phyloP scores from a whole-genome alignment of 2,888 invertebrate genomes.

The Ophioninae sp. region DNA sequence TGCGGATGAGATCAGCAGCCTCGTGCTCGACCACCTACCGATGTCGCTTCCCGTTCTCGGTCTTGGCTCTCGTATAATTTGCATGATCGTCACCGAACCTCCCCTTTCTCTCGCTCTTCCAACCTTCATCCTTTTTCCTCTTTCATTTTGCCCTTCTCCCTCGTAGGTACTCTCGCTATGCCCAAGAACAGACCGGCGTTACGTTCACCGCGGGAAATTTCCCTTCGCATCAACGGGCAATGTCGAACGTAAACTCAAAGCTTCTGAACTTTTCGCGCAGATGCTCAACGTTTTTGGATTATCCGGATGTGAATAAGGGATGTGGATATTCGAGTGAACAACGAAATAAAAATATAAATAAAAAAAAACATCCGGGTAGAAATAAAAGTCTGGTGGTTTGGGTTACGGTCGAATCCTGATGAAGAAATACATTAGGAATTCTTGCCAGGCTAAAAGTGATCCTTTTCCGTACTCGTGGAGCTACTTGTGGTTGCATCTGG shows the following conservation, averaged over 20 bases:
- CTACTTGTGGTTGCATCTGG: neutral
- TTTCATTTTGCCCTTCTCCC: slow-evolving; percentile 34
- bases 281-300: slow-evolving; percentile 18
- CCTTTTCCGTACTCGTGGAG: neutral
- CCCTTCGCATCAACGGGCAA: slow-evolving; percentile 35
- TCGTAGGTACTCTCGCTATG: slow-evolving; percentile 18
- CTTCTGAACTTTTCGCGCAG: slow-evolving; percentile 43
- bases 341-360: slow-evolving; percentile 17
- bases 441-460: neutral
- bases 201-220: slow-evolving; percentile 43
- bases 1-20: slow-evolving; percentile 62
- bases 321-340: neutral
- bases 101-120: slow-evolving; percentile 7
- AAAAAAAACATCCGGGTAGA: neutral
- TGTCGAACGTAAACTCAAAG: slow-evolving; percentile 53
- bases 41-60: slow-evolving; percentile 48
- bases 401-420: neutral
- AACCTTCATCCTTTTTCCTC: slow-evolving; percentile 13
- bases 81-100: slow-evolving; percentile 46
- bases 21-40: slow-evolving; percentile 51
- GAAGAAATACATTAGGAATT: neutral
- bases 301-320: neutral
- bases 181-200: slow-evolving; percentile 31
- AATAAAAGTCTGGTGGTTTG: slow-evolving; percentile 9
- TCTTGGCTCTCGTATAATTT: slow-evolving; percentile 47